Percentiles rank a stretch among this genome's conserved stretches.
These are phyloP conservation scores for Trissolcus basalis DNA, from an alignment of 1,140 invertebrate species.

Conservation along the genomic window DNA sequence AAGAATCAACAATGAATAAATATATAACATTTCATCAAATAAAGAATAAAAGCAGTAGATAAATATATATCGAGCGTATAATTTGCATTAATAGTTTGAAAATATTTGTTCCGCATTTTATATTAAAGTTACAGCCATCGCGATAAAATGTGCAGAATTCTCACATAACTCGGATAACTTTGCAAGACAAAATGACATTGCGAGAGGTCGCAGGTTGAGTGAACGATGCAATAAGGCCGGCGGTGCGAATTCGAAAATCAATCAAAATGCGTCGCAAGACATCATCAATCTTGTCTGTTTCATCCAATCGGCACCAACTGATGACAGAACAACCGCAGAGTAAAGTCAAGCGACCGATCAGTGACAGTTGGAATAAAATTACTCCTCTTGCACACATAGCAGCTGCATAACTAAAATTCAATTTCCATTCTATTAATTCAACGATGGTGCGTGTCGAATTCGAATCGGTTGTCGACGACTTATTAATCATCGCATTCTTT, in stretches of 20 bases:
- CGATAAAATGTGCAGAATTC: no score
- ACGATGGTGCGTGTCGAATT: conserved; percentile 26
- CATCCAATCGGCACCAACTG: conserved; percentile 14
- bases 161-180: no score
- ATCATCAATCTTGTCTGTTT: conserved; percentile 31
- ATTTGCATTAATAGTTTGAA: no score
- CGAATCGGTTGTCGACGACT: conserved; percentile 11
- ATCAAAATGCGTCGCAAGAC: conserved; percentile 23
- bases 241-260: conserved; percentile 1
- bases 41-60: no score
- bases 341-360: conserved; percentile 31
- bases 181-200: not conserved
- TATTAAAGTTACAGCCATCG: no score
- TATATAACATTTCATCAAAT: no score
- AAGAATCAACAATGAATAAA: no score
- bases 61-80: no score
- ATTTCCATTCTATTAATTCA: conserved; percentile 51
- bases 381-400: conserved; percentile 18
- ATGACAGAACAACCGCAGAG: conserved; percentile 9
- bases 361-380: conserved; percentile 32
- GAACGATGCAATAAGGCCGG: no score
- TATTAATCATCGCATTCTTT: conserved; percentile 21
- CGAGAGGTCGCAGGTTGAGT: not conserved
- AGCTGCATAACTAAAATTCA: conserved; percentile 34
- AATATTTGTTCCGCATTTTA: no score